These are phyloP conservation scores for Rotaria socialis DNA, from an alignment of 2,888 invertebrate species.

Conservation along the genomic window DNA sequence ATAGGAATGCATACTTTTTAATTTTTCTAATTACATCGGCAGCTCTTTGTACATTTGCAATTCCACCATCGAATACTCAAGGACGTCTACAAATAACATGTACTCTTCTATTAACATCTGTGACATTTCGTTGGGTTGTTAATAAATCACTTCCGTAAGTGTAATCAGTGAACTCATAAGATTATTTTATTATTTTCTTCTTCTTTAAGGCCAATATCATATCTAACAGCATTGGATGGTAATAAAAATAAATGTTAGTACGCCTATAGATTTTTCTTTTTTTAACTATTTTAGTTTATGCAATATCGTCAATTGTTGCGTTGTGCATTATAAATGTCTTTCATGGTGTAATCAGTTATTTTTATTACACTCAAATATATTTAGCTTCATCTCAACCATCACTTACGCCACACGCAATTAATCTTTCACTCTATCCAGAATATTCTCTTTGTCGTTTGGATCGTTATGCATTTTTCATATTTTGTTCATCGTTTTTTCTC, in stretches of 20 bases:
- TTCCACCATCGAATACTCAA: slow-evolving; percentile 7
- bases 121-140: slow-evolving; percentile 30
- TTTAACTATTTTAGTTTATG: background rate
- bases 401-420: background rate
- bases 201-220: background rate
- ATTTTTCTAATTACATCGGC: slow-evolving; percentile 8
- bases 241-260: background rate
- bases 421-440: background rate
- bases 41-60: slow-evolving; percentile 11
- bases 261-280: background rate
- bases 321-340: slow-evolving; percentile 16
- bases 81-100: slow-evolving; percentile 6
- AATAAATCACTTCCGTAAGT: slow-evolving; percentile 10
- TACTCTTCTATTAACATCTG: slow-evolving; percentile 27
- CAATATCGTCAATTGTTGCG: slow-evolving; percentile 1
- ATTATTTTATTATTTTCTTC: background rate
- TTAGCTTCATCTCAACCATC: background rate
- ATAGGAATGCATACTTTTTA: slow-evolving; percentile 35
- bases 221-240: slow-evolving; percentile 28
- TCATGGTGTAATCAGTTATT: slow-evolving; percentile 28
- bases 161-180: background rate
- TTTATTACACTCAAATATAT: slow-evolving; percentile 36
- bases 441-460: background rate
- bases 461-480: background rate
- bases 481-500: background rate